phyloP scores from a whole-genome alignment of 92 coral and sea anemone genomes.

The Muricea muricata region DNA sequence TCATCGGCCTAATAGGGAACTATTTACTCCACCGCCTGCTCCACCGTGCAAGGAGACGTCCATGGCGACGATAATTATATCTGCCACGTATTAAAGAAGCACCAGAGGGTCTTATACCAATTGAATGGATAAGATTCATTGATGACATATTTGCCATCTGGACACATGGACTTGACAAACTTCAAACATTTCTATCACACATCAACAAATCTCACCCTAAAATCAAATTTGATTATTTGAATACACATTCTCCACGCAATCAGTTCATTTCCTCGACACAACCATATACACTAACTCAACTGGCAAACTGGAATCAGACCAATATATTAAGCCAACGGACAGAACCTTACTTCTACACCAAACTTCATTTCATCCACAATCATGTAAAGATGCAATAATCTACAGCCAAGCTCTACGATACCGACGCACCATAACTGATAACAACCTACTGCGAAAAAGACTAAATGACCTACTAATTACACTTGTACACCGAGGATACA shows the following conservation, averaged over 20 bases:
- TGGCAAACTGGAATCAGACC: slow-evolving; percentile 24
- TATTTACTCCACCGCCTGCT: too few species aligned
- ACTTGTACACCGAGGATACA: slow-evolving; percentile 37
- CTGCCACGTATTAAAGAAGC: too few species aligned
- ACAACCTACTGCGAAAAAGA: background rate
- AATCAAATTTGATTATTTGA: slow-evolving; percentile 30
- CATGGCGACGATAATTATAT: too few species aligned
- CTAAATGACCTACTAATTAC: background rate
- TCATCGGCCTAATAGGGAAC: too few species aligned
- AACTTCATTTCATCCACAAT: slow-evolving; percentile 50
- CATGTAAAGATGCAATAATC: slow-evolving; percentile 46
- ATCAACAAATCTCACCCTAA: slow-evolving; percentile 29
- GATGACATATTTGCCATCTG: slow-evolving; percentile 54
- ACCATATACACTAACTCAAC: slow-evolving; percentile 13
- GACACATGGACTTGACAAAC: slow-evolving; percentile 35
- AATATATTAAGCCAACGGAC: slow-evolving; percentile 55
- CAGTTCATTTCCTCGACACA: slow-evolving; percentile 58
- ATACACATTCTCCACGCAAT: slow-evolving; percentile 20
- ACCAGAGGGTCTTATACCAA: background rate
- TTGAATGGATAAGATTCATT: slow-evolving; percentile 48
- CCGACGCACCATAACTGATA: slow-evolving; percentile 45
- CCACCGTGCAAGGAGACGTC: too few species aligned
- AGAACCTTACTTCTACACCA: slow-evolving; percentile 50
- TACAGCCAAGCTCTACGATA: slow-evolving; percentile 63
- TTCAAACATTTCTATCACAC: slow-evolving; percentile 25